Conservation (phyloP, 2,888 invertebrate species). For the Thumatha senex region DNA sequence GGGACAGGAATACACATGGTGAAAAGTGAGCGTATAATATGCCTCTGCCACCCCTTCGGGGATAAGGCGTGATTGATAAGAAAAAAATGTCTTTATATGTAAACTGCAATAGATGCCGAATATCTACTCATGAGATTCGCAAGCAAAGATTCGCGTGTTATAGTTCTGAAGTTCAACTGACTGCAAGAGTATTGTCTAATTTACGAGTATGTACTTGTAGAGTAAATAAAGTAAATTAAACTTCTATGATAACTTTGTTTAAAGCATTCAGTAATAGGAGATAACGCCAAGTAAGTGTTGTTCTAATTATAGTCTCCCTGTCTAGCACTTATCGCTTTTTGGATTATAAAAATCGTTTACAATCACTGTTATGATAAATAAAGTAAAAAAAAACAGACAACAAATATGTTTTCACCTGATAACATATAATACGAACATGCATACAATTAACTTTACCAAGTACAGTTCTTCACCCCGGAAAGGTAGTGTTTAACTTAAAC, state of each 20-base stretch:
- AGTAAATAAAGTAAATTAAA: too few species aligned
- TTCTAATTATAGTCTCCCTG: conserved; percentile 45
- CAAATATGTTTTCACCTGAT: conserved; percentile 26
- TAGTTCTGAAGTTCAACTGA: too few species aligned
- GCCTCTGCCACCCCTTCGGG: too few species aligned
- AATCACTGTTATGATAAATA: conserved; percentile 40
- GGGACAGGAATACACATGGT: too few species aligned
- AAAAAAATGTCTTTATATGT: too few species aligned
- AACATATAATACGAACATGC: conserved; percentile 14
- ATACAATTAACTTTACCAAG: conserved; percentile 14
- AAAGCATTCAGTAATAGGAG: conserved; percentile 14
- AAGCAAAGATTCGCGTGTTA: too few species aligned
- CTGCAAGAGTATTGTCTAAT: too few species aligned
- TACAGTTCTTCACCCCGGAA: conserved; percentile 24
- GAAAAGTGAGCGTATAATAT: too few species aligned
- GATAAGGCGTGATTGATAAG: too few species aligned
- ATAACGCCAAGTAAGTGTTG: conserved; percentile 45
- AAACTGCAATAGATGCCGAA: too few species aligned
- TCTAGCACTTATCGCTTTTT: conserved; percentile 42
- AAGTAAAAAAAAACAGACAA: conserved; percentile 17
- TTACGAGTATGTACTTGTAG: too few species aligned
- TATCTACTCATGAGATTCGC: too few species aligned
- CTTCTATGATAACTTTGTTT: conserved; percentile 5
- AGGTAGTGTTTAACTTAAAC: conserved; percentile 13
- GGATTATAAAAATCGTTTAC: conserved; percentile 50